These are phyloP conservation scores for Pangasius macronema DNA, from an alignment of 2,797 vertebrate species.

Conservation along the genomic window DNA sequence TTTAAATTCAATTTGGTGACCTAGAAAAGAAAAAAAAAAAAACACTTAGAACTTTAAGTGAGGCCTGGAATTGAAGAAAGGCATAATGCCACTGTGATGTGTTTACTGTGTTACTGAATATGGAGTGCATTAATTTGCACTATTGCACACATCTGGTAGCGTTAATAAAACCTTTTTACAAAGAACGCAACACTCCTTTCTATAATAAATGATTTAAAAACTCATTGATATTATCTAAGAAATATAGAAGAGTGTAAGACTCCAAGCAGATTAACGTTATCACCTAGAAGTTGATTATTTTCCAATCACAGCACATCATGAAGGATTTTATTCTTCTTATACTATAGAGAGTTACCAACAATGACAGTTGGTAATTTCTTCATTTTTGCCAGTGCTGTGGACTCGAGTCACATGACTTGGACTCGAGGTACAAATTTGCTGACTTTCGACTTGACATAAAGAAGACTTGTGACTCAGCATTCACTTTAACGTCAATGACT, in stretches of 20 bases:
- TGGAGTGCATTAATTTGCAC: not conserved
- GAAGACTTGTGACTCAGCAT: not conserved
- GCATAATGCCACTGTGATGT: not conserved
- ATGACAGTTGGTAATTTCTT: not conserved
- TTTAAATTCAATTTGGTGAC: slow-evolving; percentile 49
- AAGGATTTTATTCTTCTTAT: not conserved
- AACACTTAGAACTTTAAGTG: slow-evolving; percentile 12
- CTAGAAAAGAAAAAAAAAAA: slow-evolving; percentile 38
- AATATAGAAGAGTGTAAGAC: too few species aligned
- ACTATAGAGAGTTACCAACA: not conserved
- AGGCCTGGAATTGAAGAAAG: not conserved
- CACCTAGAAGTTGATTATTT: slow-evolving; percentile 5
- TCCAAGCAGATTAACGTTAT: not conserved
- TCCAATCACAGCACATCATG: not conserved
- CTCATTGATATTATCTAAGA: not conserved
- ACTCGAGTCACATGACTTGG: not conserved
- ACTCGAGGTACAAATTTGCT: not conserved
- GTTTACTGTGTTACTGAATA: not conserved
- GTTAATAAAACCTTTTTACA: slow-evolving; percentile 1
- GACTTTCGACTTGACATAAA: not conserved
- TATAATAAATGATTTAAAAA: not conserved
- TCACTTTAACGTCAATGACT: not conserved
- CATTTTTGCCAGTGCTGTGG: not conserved
- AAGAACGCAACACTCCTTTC: not conserved
- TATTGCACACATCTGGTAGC: not conserved